Base-by-base conservation (phyloP, 53 echinoderm and acorn worm genomes). In the Antedon mediterranea region DNA sequence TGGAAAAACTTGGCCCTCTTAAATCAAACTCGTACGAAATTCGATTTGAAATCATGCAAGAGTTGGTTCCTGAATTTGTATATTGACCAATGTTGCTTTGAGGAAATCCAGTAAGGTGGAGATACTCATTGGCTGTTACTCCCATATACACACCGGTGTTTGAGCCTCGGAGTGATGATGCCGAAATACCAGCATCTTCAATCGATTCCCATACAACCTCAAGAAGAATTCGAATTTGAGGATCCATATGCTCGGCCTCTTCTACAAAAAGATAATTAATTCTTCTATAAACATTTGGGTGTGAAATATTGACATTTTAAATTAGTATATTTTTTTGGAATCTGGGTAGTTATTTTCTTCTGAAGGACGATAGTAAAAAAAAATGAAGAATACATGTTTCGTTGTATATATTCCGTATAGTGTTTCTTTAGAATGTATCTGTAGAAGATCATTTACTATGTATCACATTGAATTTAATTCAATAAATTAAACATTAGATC, bases 81-180 rank as follows among this genome's bases (percentile, higher is more conserved):
- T 86, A 86, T 43, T 83, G 82, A 72, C 78, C 79, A 32, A 83
- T 82, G 71, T 88, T 88, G 80, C 83, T 71, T 27, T 26, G 72
- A 11, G 88, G 88, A 42, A 44, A 43, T 30, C 34, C 43, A 30
- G 81, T 29, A n/a, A 88, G 57, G 0, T 31, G 33, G 3, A 74
- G 27, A 71, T 88, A 88, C 73, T 88, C 88, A 31, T 79, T 77
- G 20, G 88, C 84, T n/a, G 88, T 88, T 30, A 88, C 81, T 43
- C 88, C 88, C 81, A 84, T 84, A 73, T 84, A 88, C 29, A 88
- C 88, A 43, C 88, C 88, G 3, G 88, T 88, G 44, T 84, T 72
- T 1, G 84, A 81, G 29, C 88, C 88, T 33, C 88, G 43, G 0
- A 88, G 23, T 0, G 84, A 44, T 0, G 88, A 88, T 0, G 84